Evolutionary conservation across 1,140 invertebrate genomes (phyloP), one percentile per base, ranked within the genome.

Genomic region (Meloidogyne chitwoodi): DNA sequence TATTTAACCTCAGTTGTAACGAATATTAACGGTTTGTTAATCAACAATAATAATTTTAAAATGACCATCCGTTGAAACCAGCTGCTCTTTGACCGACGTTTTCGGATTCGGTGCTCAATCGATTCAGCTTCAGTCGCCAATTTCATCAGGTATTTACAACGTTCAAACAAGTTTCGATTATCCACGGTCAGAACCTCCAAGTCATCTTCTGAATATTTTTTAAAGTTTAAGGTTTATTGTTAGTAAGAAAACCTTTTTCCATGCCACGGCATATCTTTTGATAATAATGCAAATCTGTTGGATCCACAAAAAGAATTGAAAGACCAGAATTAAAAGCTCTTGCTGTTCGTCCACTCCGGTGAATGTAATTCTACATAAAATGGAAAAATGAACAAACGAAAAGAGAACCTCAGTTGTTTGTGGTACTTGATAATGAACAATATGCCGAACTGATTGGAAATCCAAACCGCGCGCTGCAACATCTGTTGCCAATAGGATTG

Each of bases 391-490:
- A 24, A 41, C 16, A 70, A 68, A 74, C 31, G 26, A 24, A 74
- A 16, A 48, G 70, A 76, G 76, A 79, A 93, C 92, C 90, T 99
- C 95, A 38, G 93, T 92, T 22, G 95, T 97, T 83, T 92, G 91
- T 0, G 96, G 96, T 10, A 96, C 93, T 89, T 99, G 95, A 89
- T 97, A 99, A 88, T 99, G 96, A 82, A 99, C 91, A 4, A 99
- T 95, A 85, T 97, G 93, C 80, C 97, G 91, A 2, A 99, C 92
- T 84, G 92, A 91, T 6, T 93, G 93, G 86, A 99, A 97, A 88
- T 99, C 96, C 31, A 99, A 89, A 62, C 96, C 96, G 78, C 96
- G 90, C 0, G 96, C 95, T 16, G 96, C 96, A 22, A 99, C 95
- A 90, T 99, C 96, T 0, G 96, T 99, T 0, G 96, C 94, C 75